These are phyloP conservation scores for Sphaeridia pumilis DNA, from an alignment of 2,888 invertebrate species.

Conservation along the genomic window DNA sequence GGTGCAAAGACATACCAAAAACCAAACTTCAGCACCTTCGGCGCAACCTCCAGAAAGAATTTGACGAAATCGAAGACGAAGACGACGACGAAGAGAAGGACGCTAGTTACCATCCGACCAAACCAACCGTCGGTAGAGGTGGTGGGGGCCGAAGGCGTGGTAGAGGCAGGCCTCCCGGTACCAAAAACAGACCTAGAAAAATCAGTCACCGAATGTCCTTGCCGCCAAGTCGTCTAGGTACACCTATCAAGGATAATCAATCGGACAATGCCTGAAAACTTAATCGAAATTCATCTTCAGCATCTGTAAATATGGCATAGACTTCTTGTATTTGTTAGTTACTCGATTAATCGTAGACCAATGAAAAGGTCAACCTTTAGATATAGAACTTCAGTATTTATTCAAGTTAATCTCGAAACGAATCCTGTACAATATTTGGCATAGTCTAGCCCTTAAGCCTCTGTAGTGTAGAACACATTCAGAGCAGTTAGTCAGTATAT, in stretches of 20 bases:
- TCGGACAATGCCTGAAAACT: no score
- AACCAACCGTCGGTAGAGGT: background rate
- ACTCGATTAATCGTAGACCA: no score
- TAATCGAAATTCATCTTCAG: no score
- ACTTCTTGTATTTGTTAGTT: no score
- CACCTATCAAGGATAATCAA: no score
- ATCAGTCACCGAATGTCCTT: no score
- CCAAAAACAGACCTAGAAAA: conserved; percentile 2
- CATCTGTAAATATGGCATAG: no score
- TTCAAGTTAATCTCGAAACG: background rate
- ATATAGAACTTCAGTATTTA: background rate
- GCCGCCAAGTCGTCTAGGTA: no score
- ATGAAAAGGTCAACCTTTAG: no score
- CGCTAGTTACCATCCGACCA: conserved; percentile 11
- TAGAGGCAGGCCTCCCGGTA: conserved; percentile 10
- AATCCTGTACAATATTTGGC: conserved; percentile 30
- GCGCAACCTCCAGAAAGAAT: conserved; percentile 11
- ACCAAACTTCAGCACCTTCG: conserved; percentile 8
- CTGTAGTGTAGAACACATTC: no score
- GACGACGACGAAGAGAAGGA: conserved; percentile 17
- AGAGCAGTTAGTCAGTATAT: no score
- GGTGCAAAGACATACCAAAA: background rate
- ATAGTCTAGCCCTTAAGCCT: conserved; percentile 31
- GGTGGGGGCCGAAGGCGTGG: background rate
- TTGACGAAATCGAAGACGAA: conserved; percentile 11